These are phyloP conservation scores for Picus viridis DNA, from an alignment of 2,797 vertebrate genomes.

Conservation along the genomic window DNA sequence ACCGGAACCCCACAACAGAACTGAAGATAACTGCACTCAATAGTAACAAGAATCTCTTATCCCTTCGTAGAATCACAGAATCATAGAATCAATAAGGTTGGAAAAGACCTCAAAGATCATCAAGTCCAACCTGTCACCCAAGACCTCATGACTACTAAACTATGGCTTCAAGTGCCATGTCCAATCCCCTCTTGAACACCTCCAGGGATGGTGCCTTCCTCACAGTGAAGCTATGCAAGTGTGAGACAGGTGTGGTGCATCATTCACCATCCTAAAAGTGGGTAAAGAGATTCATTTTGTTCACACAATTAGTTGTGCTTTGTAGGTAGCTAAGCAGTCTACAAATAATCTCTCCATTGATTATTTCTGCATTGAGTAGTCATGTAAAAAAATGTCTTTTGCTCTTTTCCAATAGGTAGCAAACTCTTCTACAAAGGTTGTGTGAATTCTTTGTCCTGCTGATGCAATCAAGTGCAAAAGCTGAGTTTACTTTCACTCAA, in stretches of 20 bases:
- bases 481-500: not conserved
- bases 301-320: not conserved
- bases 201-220: not conserved
- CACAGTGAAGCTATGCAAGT: not conserved
- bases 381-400: not conserved
- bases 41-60: not conserved
- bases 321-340: not conserved
- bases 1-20: not conserved
- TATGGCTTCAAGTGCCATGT: too few relatives aligned
- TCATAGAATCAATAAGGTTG: too few relatives aligned
- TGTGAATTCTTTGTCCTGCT: not conserved
- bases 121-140: too few relatives aligned
- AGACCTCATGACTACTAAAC: too few relatives aligned
- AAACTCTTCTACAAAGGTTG: not conserved
- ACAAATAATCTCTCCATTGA: not conserved
- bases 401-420: not conserved
- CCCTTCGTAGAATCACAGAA: not conserved
- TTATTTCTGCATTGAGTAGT: not conserved
- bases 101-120: too few relatives aligned
- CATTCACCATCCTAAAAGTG: not conserved
- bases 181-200: too few relatives aligned
- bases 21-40: accelerated
- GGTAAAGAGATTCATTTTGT: not conserved
- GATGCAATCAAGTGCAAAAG: not conserved
- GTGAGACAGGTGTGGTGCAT: not conserved